phyloP scores from a whole-genome alignment of 2,113 vertebrate species.

The Kryptolebias marmoratus region DNA sequence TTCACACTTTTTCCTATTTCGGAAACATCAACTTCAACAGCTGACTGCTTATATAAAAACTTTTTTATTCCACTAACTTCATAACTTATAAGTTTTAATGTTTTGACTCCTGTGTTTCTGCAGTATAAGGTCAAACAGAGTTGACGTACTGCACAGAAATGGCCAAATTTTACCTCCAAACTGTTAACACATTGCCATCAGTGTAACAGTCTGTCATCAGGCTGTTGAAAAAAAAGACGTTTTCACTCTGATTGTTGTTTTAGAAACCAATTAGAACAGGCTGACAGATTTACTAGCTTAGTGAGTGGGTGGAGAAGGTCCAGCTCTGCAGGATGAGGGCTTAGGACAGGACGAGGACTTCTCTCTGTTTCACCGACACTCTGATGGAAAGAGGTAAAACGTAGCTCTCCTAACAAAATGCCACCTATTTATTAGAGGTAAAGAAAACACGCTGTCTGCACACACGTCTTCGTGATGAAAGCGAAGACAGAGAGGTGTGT shows the following conservation, averaged over 20 bases:
- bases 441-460: background rate
- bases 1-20: too few relatives aligned
- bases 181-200: constrained; percentile 14
- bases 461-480: too few relatives aligned
- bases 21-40: too few relatives aligned
- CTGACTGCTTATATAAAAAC: too few relatives aligned
- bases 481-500: too few relatives aligned
- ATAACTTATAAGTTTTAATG: background rate
- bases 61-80: too few relatives aligned
- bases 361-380: constrained; percentile 27
- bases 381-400: constrained; percentile 22
- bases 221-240: background rate
- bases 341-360: constrained; percentile 22
- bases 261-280: constrained; percentile 55
- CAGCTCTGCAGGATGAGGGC: constrained; percentile 34
- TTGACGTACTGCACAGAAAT: too few relatives aligned
- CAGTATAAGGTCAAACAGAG: background rate
- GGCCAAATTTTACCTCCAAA: background rate
- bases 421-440: background rate
- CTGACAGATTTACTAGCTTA: constrained; percentile 71
- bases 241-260: constrained; percentile 20
- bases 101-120: background rate
- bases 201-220: constrained; percentile 21
- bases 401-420: constrained; percentile 21
- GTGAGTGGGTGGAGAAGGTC: constrained; percentile 51